Evolutionary conservation across 2,888 invertebrate species (phyloP).

Genomic region (Xiphydria camelus): DNA sequence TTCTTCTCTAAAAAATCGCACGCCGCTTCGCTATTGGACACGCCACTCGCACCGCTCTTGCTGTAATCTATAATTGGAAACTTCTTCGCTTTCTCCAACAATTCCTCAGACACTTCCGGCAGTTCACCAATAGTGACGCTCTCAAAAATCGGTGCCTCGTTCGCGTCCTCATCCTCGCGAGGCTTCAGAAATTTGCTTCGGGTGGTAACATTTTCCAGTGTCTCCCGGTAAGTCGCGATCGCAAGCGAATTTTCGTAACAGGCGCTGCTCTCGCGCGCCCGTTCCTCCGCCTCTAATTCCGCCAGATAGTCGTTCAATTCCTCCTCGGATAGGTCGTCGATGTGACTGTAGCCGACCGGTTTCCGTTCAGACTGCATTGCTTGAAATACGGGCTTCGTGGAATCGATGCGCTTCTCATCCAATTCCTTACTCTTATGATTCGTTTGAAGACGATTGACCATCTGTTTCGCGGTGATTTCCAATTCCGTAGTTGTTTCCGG

Average conservation of each 20-base stretch:
- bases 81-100: conserved; percentile 44
- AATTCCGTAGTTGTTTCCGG: conserved; percentile 32
- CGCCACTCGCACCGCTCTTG: conserved; percentile 24
- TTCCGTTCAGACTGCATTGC: conserved; percentile 17
- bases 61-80: conserved; percentile 45
- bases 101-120: conserved; percentile 39
- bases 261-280: conserved; percentile 28
- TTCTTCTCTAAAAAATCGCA: conserved; percentile 34
- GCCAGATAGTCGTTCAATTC: conserved; percentile 56
- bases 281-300: conserved; percentile 55
- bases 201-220: conserved; percentile 5
- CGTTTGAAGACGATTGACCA: conserved; percentile 29
- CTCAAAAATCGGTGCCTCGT: conserved; percentile 46
- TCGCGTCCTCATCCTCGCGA: conserved; percentile 41
- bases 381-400: conserved; percentile 18
- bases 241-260: conserved; percentile 20
- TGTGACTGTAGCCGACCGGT: conserved; percentile 43
- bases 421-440: conserved; percentile 18
- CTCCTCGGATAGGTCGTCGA: conserved; percentile 53
- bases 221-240: conserved; percentile 10
- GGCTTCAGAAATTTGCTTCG: conserved; percentile 12
- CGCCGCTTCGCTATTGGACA: too few species aligned
- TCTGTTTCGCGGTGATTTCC: conserved; percentile 34
- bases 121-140: conserved; percentile 44
- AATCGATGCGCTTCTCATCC: conserved; percentile 19